Evolutionary conservation across 2,888 invertebrate genomes (phyloP).

Genomic region (Coleophora deauratella): DNA sequence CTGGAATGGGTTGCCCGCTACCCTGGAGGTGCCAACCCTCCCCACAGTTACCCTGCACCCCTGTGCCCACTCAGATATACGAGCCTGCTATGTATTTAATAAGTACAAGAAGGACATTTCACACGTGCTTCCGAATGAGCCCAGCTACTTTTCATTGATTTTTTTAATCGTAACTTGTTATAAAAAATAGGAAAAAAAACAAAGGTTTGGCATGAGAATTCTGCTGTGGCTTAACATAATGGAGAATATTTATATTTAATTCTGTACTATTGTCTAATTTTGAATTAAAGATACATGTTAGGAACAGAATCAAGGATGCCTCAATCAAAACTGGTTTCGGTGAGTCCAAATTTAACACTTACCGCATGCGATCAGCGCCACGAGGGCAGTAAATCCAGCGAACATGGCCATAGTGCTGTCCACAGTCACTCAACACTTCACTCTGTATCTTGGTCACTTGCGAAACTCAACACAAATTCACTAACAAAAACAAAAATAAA

Average conservation of each 20-base stretch:
- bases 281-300: no score
- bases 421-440: constrained; percentile 57
- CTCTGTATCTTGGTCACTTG: constrained; percentile 50
- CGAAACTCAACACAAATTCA: constrained; percentile 33
- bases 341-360: constrained; percentile 21
- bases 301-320: background rate
- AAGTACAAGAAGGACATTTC: no score
- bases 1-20: constrained; percentile 15
- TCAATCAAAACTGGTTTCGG: background rate
- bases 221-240: no score
- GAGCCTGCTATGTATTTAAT: background rate
- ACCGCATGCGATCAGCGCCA: constrained; percentile 62
- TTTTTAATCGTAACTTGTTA: no score
- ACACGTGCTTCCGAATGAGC: no score
- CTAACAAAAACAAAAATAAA: constrained; percentile 31
- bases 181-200: no score
- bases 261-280: no score
- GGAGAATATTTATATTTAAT: no score
- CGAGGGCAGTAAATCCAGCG: constrained; percentile 52
- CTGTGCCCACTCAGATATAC: background rate
- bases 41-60: background rate
- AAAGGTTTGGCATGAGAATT: no score
- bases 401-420: constrained; percentile 38
- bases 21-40: background rate
- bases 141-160: no score